A percentile compares a stretch with the other conserved stretches of the same genome.
Conservation (phyloP, 2,797 vertebrate species). For the Characodon lateralis region DNA sequence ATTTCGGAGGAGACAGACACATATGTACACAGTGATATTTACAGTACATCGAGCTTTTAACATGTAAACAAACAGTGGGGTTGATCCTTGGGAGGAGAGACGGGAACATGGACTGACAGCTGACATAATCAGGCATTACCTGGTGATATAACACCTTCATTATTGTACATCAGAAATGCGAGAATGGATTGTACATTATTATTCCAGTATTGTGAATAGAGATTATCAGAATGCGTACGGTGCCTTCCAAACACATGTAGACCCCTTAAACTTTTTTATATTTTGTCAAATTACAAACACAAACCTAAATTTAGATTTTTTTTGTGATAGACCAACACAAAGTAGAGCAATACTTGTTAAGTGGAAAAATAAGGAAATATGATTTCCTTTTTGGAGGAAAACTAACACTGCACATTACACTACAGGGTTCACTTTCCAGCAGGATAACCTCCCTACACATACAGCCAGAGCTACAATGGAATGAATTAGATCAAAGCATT, state of each 20-base stretch:
- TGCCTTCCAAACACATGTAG: neutral
- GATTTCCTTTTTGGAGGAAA: neutral
- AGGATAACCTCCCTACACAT: neutral
- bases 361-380: neutral
- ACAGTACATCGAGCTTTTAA: conserved; percentile 76
- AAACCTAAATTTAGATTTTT: neutral
- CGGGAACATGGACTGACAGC: conserved; percentile 42
- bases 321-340: neutral
- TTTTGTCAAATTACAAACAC: neutral
- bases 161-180: conserved; percentile 15
- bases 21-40: conserved; percentile 69
- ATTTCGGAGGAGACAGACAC: conserved; percentile 46
- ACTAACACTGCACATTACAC: neutral
- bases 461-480: neutral
- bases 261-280: neutral
- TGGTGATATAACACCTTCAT: conserved; percentile 39
- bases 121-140: conserved; percentile 50
- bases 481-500: too few species aligned
- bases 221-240: neutral
- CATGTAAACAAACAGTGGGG: conserved; percentile 72
- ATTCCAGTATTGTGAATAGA: neutral
- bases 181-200: neutral
- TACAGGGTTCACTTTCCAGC: neutral
- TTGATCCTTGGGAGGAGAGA: conserved; percentile 48
- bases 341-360: neutral